phyloP scores from a whole-genome alignment of 2,113 vertebrate genomes.

The Rhinopomastus cyanomelas region DNA sequence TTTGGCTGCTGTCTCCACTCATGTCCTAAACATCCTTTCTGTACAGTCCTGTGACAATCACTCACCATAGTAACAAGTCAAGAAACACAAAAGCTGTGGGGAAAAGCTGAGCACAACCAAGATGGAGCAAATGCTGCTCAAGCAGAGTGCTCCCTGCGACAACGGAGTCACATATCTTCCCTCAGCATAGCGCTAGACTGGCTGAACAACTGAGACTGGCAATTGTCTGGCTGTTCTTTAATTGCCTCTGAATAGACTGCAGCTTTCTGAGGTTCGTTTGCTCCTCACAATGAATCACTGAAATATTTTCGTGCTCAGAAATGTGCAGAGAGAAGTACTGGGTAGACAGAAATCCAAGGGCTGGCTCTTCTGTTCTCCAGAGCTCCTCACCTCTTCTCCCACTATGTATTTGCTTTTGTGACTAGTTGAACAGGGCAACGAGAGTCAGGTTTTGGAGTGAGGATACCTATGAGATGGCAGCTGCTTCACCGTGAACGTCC shows the following conservation, averaged over 20 bases:
- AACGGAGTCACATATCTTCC: not conserved
- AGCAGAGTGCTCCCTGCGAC: not conserved
- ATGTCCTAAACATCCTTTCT: not conserved
- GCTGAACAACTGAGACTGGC: not conserved
- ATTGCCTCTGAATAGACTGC: slow-evolving; percentile 26
- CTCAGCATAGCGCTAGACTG: not conserved
- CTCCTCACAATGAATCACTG: slow-evolving; percentile 31
- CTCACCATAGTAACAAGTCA: slow-evolving; percentile 19
- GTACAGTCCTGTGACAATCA: not conserved
- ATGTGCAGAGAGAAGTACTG: not conserved
- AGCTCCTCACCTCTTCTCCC: not conserved
- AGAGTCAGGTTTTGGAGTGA: not conserved
- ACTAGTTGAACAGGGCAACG: not conserved
- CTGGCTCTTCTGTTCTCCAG: not conserved
- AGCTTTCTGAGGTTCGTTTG: slow-evolving; percentile 35
- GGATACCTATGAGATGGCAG: not conserved
- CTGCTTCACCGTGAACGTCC: not conserved
- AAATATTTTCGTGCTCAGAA: slow-evolving; percentile 39
- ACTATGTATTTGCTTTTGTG: not conserved
- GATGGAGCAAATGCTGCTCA: not conserved
- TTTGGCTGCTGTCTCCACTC: not conserved
- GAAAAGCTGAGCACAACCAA: not conserved
- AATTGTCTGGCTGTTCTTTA: not conserved
- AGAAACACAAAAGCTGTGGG: not conserved
- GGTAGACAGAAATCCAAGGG: not conserved